Evolutionary conservation across 2,113 vertebrate species (phyloP).

Genomic region (Gadus chalcogrammus): DNA sequence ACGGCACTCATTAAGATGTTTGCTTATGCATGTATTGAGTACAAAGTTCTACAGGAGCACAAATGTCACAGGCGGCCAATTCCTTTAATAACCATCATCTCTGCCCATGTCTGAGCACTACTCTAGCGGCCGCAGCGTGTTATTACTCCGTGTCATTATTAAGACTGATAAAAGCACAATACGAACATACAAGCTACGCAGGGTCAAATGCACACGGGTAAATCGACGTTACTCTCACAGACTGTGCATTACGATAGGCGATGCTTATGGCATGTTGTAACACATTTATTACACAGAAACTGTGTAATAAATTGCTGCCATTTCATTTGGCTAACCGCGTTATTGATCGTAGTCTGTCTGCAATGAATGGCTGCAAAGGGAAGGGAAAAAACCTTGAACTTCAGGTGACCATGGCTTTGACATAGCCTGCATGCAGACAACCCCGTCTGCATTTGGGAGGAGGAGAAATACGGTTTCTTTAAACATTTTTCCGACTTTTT

Average conservation of each 20-base stretch:
- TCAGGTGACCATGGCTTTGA: conserved; percentile 90
- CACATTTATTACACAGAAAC: not conserved
- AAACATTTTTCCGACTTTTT: conserved; percentile 63
- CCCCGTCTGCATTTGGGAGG: conserved; percentile 66
- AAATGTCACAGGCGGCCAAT: conserved; percentile 46
- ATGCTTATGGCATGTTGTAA: not conserved
- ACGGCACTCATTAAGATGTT: conserved; percentile 46
- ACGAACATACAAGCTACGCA: conserved; percentile 66
- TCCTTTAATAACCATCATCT: conserved; percentile 53
- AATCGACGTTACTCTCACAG: conserved; percentile 15
- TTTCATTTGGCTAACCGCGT: conserved; percentile 57
- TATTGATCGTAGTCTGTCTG: conserved; percentile 82
- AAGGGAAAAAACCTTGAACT: conserved; percentile 85
- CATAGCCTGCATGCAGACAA: conserved; percentile 75
- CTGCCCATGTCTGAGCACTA: conserved; percentile 55
- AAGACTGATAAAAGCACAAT: conserved; percentile 70
- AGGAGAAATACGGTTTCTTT: conserved; percentile 50
- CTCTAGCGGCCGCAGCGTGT: conserved; percentile 73
- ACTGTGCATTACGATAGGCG: not conserved
- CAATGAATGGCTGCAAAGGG: conserved; percentile 79
- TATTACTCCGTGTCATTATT: conserved; percentile 63
- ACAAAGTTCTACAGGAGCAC: conserved; percentile 30
- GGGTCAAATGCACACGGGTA: conserved; percentile 62
- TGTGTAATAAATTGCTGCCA: conserved; percentile 24
- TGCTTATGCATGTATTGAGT: conserved; percentile 39